A percentile compares a stretch with the other conserved stretches of the same genome.
These are phyloP conservation scores for Drosophila kanekoi DNA, from an alignment of 2,888 invertebrate genomes.

Conservation along the genomic window DNA sequence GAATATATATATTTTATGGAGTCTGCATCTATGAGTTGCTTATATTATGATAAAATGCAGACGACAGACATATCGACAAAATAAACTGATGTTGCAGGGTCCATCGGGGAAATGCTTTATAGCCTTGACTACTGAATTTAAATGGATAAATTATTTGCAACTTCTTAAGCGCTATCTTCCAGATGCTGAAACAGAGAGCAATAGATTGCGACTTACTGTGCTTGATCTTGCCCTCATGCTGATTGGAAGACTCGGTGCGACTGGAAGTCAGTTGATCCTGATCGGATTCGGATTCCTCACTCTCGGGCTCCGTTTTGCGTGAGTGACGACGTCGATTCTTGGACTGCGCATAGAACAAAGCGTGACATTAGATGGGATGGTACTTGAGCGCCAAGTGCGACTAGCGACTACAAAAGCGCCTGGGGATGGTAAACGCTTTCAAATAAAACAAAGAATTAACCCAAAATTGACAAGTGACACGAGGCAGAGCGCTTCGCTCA, in stretches of 20 bases:
- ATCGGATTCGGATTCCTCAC: slow-evolving; percentile 91
- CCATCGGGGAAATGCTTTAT: no score
- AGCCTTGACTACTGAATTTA: no score
- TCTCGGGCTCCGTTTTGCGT: slow-evolving; percentile 89
- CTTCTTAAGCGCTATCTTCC: slow-evolving; percentile 15
- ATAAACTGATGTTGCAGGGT: no score
- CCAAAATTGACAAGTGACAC: slow-evolving; percentile 56
- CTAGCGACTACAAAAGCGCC: slow-evolving; percentile 75
- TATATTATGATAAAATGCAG: no score
- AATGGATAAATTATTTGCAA: background rate
- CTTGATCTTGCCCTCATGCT: slow-evolving; percentile 90
- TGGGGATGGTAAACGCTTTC: slow-evolving; percentile 58
- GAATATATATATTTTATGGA: no score
- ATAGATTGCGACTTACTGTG: slow-evolving; percentile 87
- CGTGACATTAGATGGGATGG: slow-evolving; percentile 43
- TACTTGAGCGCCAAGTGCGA: slow-evolving; percentile 2
- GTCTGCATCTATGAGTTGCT: no score
- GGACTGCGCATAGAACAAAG: slow-evolving; percentile 76
- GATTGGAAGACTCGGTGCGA: slow-evolving; percentile 91
- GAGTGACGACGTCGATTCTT: slow-evolving; percentile 88
- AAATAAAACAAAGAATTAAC: slow-evolving; percentile 42
- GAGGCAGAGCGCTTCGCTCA: slow-evolving; percentile 50
- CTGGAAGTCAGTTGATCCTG: slow-evolving; percentile 90
- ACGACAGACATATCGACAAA: no score
- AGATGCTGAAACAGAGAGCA: slow-evolving; percentile 5